Evolutionary conservation across 2,888 invertebrate genomes (phyloP).

Genomic region (Craniophora ligustri): DNA sequence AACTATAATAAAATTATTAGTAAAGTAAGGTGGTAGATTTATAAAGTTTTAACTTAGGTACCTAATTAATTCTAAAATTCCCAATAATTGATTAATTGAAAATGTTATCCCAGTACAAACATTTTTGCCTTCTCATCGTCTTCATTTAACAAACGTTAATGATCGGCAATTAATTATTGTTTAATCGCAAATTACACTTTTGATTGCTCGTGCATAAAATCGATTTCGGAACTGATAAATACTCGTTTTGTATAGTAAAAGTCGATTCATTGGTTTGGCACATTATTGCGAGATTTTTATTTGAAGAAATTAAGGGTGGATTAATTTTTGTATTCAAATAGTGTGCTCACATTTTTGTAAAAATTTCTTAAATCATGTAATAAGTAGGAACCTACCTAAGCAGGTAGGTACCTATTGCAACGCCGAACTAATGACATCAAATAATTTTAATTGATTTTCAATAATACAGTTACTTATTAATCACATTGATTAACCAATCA

Average conservation of each 20-base stretch:
- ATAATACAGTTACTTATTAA: slow-evolving; percentile 34
- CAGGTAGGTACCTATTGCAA: slow-evolving; percentile 15
- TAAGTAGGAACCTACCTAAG: no score
- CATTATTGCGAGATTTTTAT: slow-evolving; percentile 27
- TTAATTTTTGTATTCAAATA: no score
- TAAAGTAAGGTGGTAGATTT: no score
- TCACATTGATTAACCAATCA: slow-evolving; percentile 58
- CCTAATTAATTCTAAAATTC: background rate
- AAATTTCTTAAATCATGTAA: background rate
- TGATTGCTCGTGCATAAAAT: slow-evolving; percentile 65
- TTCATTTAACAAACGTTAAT: slow-evolving; percentile 44
- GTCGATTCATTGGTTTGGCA: slow-evolving; percentile 52
- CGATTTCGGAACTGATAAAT: slow-evolving; percentile 63
- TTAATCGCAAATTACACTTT: slow-evolving; percentile 62
- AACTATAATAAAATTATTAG: no score
- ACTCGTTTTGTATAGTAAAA: slow-evolving; percentile 64
- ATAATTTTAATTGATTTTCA: slow-evolving; percentile 38
- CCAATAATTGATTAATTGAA: slow-evolving; percentile 1
- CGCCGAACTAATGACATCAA: slow-evolving; percentile 23
- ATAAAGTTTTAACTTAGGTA: background rate
- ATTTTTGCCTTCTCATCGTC: slow-evolving; percentile 37
- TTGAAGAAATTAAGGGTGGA: slow-evolving; percentile 7
- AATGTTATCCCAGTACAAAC: slow-evolving; percentile 15
- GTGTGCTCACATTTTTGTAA: no score
- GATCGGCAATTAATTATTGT: slow-evolving; percentile 56